Base-by-base conservation (phyloP, 2,888 invertebrate genomes). In the Autographa pulchrina region DNA sequence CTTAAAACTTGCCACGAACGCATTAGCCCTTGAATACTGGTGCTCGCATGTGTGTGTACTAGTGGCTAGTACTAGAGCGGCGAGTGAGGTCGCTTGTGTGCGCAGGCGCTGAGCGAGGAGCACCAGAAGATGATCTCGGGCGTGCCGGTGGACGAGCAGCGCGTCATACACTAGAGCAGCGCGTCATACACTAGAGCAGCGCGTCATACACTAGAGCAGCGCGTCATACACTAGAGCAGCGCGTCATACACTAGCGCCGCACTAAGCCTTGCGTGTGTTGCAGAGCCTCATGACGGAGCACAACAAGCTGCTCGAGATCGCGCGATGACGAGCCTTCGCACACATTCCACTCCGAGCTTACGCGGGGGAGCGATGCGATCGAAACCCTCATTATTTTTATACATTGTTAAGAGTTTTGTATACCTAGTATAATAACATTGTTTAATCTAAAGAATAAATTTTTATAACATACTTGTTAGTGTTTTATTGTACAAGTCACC, bases 31-130 rank as follows among this genome's bases (percentile, higher is more conserved):
- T 38, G n/a, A n/a, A 48, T n/a, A 48, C n/a, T 48, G n/a, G n/a
- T 48, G 48, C 48, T 48, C 1, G 48, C 48, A 7, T 48, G 48
- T 48, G 48, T n/a, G 38, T 9, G 2, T 2, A 38, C 38, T 2
- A 38, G 2, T 38, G 8, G 38, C 38, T 38, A 38, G 38, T 38
- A 38, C 11, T 38, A 11, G 11, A 0, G 20, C 8, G 14, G 65
- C 13, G 63, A 31, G 68, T 82, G 86, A 80, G 86, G 74, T 66
- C 16, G 83, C 85, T 88, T 87, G 87, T 84, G 87, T 80, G 75
- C 43, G 79, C 92, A 98, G 98, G 98, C 97, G 91, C 97, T 98
- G 93, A 98, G 98, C 96, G 97, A 97, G 89, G 97, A 98, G 88
- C 98, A 98, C 94, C 97, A 97, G 95, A 98, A 97, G 95, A 96